Evolutionary conservation across 2,797 vertebrate species (phyloP).

Genomic region (Hephaestus fuliginosus): DNA sequence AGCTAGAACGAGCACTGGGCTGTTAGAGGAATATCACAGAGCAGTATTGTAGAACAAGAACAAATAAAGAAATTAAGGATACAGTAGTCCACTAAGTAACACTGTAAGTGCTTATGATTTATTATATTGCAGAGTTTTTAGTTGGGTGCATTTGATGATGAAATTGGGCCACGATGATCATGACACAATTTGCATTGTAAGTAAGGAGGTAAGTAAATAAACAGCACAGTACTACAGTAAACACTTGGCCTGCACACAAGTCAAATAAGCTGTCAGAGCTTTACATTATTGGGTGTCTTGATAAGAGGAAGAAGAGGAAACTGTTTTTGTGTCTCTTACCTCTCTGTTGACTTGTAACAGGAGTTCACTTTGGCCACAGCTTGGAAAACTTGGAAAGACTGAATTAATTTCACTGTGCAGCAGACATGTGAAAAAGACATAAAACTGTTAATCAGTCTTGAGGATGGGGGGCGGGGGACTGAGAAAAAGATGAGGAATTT

Average conservation of each 20-base stretch:
- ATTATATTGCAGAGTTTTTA: background rate
- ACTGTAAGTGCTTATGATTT: too few relatives aligned
- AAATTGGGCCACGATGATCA: background rate
- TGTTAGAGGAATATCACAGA: background rate
- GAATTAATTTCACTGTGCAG: slow-evolving; percentile 30
- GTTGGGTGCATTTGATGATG: background rate
- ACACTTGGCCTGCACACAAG: background rate
- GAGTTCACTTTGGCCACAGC: slow-evolving; percentile 42
- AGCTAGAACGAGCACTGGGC: background rate
- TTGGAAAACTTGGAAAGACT: slow-evolving; percentile 28
- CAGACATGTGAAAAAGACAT: slow-evolving; percentile 40
- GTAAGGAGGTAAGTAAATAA: background rate
- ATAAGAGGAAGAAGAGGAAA: background rate
- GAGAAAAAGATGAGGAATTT: slow-evolving; percentile 1
- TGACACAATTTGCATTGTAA: background rate
- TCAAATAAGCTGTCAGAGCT: background rate
- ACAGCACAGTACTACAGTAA: background rate
- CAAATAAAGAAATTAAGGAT: background rate
- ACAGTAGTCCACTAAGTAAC: background rate
- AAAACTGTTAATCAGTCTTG: background rate
- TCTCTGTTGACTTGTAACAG: slow-evolving; percentile 41
- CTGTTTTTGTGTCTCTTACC: slow-evolving; percentile 61
- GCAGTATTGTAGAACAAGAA: background rate
- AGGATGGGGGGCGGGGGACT: background rate
- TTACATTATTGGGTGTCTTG: background rate